Base-by-base conservation (phyloP, 35 echinoderm and acorn worm genomes). In the Anneissia japonica region DNA sequence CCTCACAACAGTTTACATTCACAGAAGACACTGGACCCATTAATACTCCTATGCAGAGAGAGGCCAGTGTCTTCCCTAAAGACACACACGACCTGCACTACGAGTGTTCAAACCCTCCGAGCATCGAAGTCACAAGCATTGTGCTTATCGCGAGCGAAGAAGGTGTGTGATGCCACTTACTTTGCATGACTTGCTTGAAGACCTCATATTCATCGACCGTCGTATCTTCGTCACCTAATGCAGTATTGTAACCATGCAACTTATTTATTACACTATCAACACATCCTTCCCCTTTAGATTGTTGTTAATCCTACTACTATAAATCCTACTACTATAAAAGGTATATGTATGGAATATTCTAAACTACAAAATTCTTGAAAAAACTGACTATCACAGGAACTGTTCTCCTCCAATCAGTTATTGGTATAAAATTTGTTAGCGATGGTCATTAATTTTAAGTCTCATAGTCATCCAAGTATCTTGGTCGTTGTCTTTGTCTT, bases 171-270 rank as follows among this genome's bases (percentile, higher is more conserved):
- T n/a, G n/a, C n/a, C n/a, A n/a, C 93, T 83, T 79, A 96, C 93
- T 43, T 86, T 89, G 83, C 83, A 96, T 80, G 31, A 90, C 84
- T 7, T 81, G 21, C 74, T 94, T 99, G 79, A 99, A 99, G 26
- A 91, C 82, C 32, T 94, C 76, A 35, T 94, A 99, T 37, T 99
- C 96, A 84, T 99, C 96, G 36, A 91, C 89, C 26, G 83, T 56
- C 21, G 40, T 80, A 23, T 99, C 92, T n/a, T 99, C 96, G 26
- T 99, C 96, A 77, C 94, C 96, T 35, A 99, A 86, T 2, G 86
- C 40, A 0, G 96, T 99, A 76, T 93, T 99, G 80, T 91, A 99
- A 37, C 96, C 92, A 76, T 99, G 92, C 64, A 99, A 80, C n/a
- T n/a, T n/a, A n/a, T n/a, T n/a, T n/a, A n/a, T n/a, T n/a, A n/a